Percentiles rank a stretch among this genome's conserved stretches.
Evolutionary conservation across 1,140 invertebrate species (phyloP).

Genomic region (Drosophila elegans): DNA sequence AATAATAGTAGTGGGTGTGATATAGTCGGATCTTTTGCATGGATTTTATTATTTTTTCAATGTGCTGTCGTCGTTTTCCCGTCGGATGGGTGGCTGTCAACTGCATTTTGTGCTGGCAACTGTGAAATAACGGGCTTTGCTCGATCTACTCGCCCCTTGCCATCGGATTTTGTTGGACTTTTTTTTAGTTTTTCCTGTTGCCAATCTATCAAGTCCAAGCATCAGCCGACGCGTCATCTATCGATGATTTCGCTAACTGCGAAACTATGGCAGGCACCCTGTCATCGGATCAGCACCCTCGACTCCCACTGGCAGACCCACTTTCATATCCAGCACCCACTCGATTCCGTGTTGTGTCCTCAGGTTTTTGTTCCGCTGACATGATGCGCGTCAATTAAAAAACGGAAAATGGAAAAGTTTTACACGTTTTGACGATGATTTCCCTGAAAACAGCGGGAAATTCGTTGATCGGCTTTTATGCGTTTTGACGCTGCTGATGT

Average conservation of each 20-base stretch:
- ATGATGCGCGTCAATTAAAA: slow-evolving; percentile 67
- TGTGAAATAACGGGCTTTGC: slow-evolving; percentile 41
- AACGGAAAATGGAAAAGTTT: slow-evolving; percentile 54
- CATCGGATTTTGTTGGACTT: slow-evolving; percentile 7
- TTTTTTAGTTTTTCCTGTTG: slow-evolving; percentile 25
- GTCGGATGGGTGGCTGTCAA: slow-evolving; percentile 52
- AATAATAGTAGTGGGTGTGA: slow-evolving; percentile 9
- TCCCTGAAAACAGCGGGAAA: slow-evolving; percentile 20
- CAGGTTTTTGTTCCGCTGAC: slow-evolving; percentile 50
- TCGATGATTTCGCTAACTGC: slow-evolving; percentile 42
- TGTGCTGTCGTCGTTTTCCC: slow-evolving; percentile 25
- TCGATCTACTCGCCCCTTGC: slow-evolving; percentile 23
- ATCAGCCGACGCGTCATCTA: slow-evolving; percentile 38
- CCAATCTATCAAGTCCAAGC: slow-evolving; percentile 58
- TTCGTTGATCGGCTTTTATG: slow-evolving; percentile 48
- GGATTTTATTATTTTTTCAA: slow-evolving; percentile 6
- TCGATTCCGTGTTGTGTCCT: slow-evolving; percentile 26
- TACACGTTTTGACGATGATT: slow-evolving; percentile 40
- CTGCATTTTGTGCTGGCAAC: slow-evolving; percentile 52
- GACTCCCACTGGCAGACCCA: slow-evolving; percentile 2
- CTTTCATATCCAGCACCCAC: not conserved
- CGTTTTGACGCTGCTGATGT: slow-evolving; percentile 4
- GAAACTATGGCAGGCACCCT: slow-evolving; percentile 36
- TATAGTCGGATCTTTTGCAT: slow-evolving; percentile 3
- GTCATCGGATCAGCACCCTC: slow-evolving; percentile 15